phyloP scores from a whole-genome alignment of 2,797 vertebrate genomes.

The Sitta carolinensis region DNA sequence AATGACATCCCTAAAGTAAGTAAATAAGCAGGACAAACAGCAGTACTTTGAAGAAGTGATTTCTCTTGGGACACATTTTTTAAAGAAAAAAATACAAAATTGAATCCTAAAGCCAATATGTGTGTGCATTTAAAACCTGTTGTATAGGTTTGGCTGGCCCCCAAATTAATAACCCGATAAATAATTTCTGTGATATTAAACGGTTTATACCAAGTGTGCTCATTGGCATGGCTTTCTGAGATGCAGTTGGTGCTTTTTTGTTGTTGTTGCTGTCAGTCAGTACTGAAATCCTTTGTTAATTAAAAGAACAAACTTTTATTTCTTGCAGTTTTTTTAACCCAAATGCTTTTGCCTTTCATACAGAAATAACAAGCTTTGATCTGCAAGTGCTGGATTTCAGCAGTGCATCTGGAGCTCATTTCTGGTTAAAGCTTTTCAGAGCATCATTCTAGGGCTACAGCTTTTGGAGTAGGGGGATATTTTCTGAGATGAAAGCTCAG shows the following conservation, averaged over 20 bases:
- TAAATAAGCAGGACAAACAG: neutral
- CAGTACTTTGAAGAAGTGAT: neutral
- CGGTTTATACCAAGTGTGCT: neutral
- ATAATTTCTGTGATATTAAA: neutral
- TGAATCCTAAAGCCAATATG: neutral
- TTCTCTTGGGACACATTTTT: neutral
- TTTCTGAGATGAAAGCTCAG: slow-evolving; percentile 34
- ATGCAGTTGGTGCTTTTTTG: neutral
- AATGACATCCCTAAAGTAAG: slow-evolving; percentile 1
- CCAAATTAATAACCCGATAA: slow-evolving; percentile 45
- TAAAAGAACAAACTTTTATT: slow-evolving; percentile 25
- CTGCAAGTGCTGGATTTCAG: slow-evolving; percentile 35
- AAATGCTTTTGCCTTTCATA: slow-evolving; percentile 2
- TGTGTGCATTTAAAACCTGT: neutral
- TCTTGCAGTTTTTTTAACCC: slow-evolving; percentile 1
- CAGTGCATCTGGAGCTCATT: slow-evolving; percentile 51
- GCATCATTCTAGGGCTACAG: neutral
- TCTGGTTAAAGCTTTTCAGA: slow-evolving; percentile 32
- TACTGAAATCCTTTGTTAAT: slow-evolving; percentile 35
- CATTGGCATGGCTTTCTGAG: neutral
- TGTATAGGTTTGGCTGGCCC: neutral
- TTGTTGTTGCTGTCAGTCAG: neutral
- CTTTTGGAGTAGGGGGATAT: slow-evolving; percentile 3
- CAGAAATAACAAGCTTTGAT: slow-evolving; percentile 38
- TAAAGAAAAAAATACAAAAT: neutral